Base-by-base conservation (phyloP, 2,888 invertebrate species). In the Lapara coniferarum region DNA sequence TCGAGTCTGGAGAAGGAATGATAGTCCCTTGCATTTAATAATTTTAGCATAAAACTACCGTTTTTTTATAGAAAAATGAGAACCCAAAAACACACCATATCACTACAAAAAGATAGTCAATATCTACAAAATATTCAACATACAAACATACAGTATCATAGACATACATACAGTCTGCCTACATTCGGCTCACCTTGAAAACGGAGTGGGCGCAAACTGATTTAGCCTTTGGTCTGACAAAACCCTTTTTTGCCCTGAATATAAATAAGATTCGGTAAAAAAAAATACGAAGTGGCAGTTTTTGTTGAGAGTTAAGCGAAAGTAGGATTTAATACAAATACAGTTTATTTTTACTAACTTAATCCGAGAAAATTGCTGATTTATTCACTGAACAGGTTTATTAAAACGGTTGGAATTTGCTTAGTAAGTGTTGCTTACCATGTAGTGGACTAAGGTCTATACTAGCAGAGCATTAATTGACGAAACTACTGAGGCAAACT, bases 181-280 rank as follows among this genome's bases (percentile, higher is more conserved):
- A 82, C 83, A 85, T 76, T 81, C 76, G 71, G 78, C 81, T 91
- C 90, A 92, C 91, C 92, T 93, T 92, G 92, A 89, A 82, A 82
- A 74, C 83, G 72, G 77, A 83, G 92, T 91, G 88, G 90, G 92
- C 90, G 91, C 83, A 91, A 89, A 88, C 89, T 91, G 91, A 92
- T 91, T 92, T 90, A 89, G 89, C 90, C 87, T 87, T 90, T 87
- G 90, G 30, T 89, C 91, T 89, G 90, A 91, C 90, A 87, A 89
- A 91, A 91, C 92, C 91, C 91, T 92, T 92, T 89, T 92, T 92
- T 92, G 89, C 89, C 87, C 90, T 88, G 90, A 91, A 92, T 90
- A 91, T 90, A 92, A 91, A 93, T 92, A 92, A 89, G 88, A 85
- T 83, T 81, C 82, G 71, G 83, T 85, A 37, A 89, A 91, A 91